These are phyloP conservation scores for Leuciscus idus DNA, from an alignment of 2,113 vertebrate species.

Conservation along the genomic window DNA sequence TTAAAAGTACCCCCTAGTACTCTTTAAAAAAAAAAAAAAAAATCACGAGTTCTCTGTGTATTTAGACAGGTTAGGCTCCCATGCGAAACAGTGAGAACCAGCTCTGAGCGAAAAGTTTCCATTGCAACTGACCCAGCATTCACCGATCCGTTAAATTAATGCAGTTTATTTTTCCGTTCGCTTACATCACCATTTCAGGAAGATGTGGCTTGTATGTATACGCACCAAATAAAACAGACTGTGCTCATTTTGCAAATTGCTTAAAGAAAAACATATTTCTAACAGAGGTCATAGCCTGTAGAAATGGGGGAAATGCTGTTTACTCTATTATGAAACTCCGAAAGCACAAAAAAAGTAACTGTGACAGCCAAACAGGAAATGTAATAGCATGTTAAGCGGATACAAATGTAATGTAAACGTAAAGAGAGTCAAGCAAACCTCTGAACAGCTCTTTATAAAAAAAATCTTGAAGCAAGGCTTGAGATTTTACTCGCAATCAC, in stretches of 20 bases:
- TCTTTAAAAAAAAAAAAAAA: not conserved
- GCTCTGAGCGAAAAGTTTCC: slow-evolving; percentile 34
- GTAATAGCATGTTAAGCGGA: not conserved
- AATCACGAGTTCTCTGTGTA: slow-evolving; percentile 3
- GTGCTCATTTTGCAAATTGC: not conserved
- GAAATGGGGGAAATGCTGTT: not conserved
- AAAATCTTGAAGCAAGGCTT: not conserved
- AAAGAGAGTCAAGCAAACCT: not conserved
- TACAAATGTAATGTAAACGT: not conserved
- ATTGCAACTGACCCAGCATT: slow-evolving; percentile 36
- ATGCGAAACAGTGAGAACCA: slow-evolving; percentile 34
- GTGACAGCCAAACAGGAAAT: slow-evolving; percentile 6
- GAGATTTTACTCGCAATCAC: slow-evolving; percentile 1
- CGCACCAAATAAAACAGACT: slow-evolving; percentile 16
- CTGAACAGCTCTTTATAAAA: not conserved
- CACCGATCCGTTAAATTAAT: slow-evolving; percentile 46
- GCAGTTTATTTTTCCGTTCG: slow-evolving; percentile 59
- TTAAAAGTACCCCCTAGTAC: not conserved
- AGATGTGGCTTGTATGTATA: slow-evolving; percentile 15
- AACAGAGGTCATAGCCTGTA: slow-evolving; percentile 13
- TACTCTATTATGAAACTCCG: not conserved
- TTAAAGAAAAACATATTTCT: slow-evolving; percentile 12
- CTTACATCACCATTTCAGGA: slow-evolving; percentile 32
- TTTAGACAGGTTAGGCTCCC: slow-evolving; percentile 33
- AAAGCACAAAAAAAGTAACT: not conserved